Evolutionary conservation across 2,113 vertebrate species (phyloP).

Genomic region (Rhinoderma darwinii): DNA sequence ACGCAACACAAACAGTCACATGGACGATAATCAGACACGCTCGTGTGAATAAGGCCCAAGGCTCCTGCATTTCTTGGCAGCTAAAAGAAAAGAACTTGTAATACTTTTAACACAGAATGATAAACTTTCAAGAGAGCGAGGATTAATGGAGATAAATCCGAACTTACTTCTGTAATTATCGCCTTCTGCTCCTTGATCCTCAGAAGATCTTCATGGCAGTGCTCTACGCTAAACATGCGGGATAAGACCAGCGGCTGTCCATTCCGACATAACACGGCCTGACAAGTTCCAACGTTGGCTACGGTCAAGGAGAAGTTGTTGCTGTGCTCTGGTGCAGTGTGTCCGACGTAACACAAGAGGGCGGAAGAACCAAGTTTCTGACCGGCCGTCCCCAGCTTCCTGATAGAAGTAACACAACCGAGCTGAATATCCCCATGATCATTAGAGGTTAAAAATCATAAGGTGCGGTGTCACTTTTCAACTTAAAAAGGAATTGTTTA

Average conservation of each 20-base stretch:
- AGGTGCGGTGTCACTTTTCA: not conserved
- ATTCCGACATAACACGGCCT: constrained; percentile 86
- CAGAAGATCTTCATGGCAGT: constrained; percentile 85
- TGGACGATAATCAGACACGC: no score
- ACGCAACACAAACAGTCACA: no score
- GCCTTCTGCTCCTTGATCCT: constrained; percentile 91
- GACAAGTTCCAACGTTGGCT: constrained; percentile 93
- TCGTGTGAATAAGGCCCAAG: no score
- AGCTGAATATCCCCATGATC: not conserved
- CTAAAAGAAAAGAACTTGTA: not conserved
- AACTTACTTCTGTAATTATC: constrained; percentile 92
- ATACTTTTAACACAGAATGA: not conserved
- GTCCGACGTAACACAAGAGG: constrained; percentile 90
- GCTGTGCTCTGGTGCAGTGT: constrained; percentile 79
- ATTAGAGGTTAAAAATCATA: not conserved
- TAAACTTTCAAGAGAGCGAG: not conserved
- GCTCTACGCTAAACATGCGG: constrained; percentile 89
- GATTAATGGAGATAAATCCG: not conserved
- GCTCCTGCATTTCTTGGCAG: not conserved
- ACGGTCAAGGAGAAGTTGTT: constrained; percentile 86
- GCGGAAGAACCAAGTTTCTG: constrained; percentile 95
- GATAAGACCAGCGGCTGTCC: constrained; percentile 86
- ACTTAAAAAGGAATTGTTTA: no score
- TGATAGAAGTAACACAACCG: constrained; percentile 65
- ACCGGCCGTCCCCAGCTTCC: constrained; percentile 94